Evolutionary conservation across 1,140 invertebrate species (phyloP), one percentile per base, ranked within the genome.

Genomic region (Dendrolimus punctatus): DNA sequence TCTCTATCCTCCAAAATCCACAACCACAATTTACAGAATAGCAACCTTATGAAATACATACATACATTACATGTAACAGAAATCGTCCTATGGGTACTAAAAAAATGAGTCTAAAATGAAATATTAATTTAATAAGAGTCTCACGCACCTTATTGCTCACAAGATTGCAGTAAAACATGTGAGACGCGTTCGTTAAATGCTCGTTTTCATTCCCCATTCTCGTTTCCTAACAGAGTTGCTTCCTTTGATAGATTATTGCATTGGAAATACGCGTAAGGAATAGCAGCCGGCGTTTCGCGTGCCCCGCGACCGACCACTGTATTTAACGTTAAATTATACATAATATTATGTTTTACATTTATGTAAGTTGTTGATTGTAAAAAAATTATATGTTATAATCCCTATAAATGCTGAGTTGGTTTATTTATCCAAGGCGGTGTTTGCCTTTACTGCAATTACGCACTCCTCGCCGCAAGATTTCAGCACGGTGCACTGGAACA

Each of bases 391-490:
- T 82, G 78, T 81, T 82, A 81, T 76, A 84, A 76, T 23, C 80
- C 83, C 80, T 85, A 80, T 83, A 79, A 80, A 81, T 84, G 79
- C 77, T 80, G 71, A 68, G 70, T 77, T 74, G 68, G 75, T 80
- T 94, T 95, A 95, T 94, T 96, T 96, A 88, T 96, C 95, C 72
- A 95, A 91, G 88, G 94, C 94, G 85, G 94, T 95, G 89, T 96
- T 97, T 89, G 93, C 94, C 91, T 97, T 97, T 77, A 95, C 94
- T 85, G 95, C 95, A 90, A 97, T 96, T 66, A 97, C 95, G 88
- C 95, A 95, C 89, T 96, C 95, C 89, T 96, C 95, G 63, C 94
- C 94, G 85, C 95, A 96, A 66, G 95, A 94, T 84, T 95, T 96
- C 76, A 97, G 90, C 60, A 97, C 95, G 64, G 95, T 97, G 91